These are phyloP conservation scores for Eira barbara DNA, from an alignment of 2,113 vertebrate genomes.

Conservation along the genomic window DNA sequence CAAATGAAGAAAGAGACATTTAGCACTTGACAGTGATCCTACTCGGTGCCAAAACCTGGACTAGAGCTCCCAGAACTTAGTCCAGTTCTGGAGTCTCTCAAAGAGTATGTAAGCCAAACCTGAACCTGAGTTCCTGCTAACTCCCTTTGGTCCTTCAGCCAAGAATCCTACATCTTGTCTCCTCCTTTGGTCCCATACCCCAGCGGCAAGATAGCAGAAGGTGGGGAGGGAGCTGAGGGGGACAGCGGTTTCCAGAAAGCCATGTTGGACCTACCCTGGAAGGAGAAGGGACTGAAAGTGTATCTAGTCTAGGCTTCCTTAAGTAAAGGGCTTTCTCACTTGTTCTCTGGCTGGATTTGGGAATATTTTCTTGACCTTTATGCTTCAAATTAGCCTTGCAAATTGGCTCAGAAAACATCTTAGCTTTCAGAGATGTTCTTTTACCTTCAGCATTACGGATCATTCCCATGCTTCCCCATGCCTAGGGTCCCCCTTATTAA, in stretches of 20 bases:
- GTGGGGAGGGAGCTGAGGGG: not conserved
- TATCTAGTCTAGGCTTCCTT: not conserved
- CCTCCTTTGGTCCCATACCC: not conserved
- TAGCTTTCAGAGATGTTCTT: slow-evolving; percentile 50
- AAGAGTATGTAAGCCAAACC: not conserved
- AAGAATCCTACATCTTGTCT: not conserved
- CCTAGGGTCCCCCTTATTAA: not conserved
- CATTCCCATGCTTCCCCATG: not conserved
- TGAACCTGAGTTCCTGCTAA: not conserved
- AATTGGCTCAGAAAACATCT: slow-evolving; percentile 47
- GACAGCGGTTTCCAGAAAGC: not conserved
- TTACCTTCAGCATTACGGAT: not conserved
- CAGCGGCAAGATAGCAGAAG: not conserved
- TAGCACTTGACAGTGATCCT: not conserved
- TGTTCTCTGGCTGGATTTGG: slow-evolving; percentile 22
- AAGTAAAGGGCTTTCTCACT: slow-evolving; percentile 4
- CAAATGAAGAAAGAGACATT: not conserved
- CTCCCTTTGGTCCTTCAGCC: not conserved
- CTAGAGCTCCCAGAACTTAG: not conserved
- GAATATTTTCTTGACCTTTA: slow-evolving; percentile 66
- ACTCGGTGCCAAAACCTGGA: not conserved
- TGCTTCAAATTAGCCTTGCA: slow-evolving; percentile 64
- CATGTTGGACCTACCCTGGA: not conserved
- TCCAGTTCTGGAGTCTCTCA: not conserved
- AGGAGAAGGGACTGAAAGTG: not conserved